These are phyloP conservation scores for Penaeus chinensis DNA, from an alignment of 1,140 invertebrate genomes.

Conservation along the genomic window DNA sequence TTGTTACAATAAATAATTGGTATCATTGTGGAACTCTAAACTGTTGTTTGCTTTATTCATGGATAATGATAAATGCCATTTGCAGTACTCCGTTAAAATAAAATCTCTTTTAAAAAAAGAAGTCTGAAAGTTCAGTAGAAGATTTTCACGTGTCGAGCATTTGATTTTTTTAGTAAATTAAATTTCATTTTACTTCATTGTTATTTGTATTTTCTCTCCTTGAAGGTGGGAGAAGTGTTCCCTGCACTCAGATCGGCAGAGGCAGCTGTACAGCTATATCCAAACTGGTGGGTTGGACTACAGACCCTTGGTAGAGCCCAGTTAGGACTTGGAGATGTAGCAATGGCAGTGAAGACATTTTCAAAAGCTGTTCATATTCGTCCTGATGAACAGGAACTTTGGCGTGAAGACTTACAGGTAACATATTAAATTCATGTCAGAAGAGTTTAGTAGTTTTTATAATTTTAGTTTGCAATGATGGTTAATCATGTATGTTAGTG, in stretches of 20 bases:
- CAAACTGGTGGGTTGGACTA: slow-evolving; percentile 69
- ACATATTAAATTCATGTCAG: slow-evolving; percentile 5
- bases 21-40: no score
- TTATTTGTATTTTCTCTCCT: neutral
- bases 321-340: slow-evolving; percentile 69
- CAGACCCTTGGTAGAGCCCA: slow-evolving; percentile 70
- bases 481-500: no score
- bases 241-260: slow-evolving; percentile 65
- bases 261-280: slow-evolving; percentile 66
- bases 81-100: no score
- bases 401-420: slow-evolving; percentile 68
- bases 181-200: no score
- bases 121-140: no score
- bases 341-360: slow-evolving; percentile 68
- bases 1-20: no score
- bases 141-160: no score
- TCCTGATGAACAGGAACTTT: slow-evolving; percentile 68
- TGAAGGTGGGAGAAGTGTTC: slow-evolving; percentile 51
- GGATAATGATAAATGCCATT: no score
- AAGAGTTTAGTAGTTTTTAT: neutral
- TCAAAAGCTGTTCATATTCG: slow-evolving; percentile 68
- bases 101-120: no score
- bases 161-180: no score
- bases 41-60: no score
- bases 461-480: neutral